Base-by-base conservation (phyloP, 2,888 invertebrate species). In the Amphipyra tragopoginis region DNA sequence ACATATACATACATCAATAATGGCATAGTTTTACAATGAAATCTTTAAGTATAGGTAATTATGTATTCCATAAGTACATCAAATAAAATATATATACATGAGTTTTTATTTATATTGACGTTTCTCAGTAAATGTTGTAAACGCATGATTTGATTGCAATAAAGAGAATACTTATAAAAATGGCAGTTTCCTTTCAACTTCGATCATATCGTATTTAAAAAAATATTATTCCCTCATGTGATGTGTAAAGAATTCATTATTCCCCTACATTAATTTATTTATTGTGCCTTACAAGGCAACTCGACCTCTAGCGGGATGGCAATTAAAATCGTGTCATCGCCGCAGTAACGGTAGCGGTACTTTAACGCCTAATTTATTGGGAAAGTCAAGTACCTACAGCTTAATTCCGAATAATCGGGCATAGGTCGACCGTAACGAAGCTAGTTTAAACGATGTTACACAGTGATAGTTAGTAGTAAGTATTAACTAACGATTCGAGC, bases 61-160 rank as follows among this genome's bases (percentile, higher is more conserved):
- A 63, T 70, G 58, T 71, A 71, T 67, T 67, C 40, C 36, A 50
- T 78, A 80, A 75, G 71, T 80, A 80, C 73, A 72, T 49, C 45
- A 58, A 61, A 60, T 60, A 64, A 51, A 39, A 44, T 65, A 54
- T 55, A 53, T 70, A 68, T 67, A 78, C 63, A 73, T 33, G 47
- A 65, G 47, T 62, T 51, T 39, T 56, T 62, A 54, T 54, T 72
- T 36, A 58, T 38, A 50, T 26, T 63, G 33, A 42, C 26, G 14
- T 34, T 50, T 53, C 51, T 56, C 52, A 51, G 47, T 58, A 38
- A 70, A 62, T 64, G 43, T 71, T 62, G 52, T 69, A 67, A n/a
- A 65, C 43, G 58, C 65, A 64, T 74, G 70, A 64, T 72, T 65
- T 56, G 50, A 75, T 68, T 80, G 62, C 59, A 72, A 58, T 71